Conservation (phyloP, 2,888 invertebrate species). For the Apomyelois bistriatella region DNA sequence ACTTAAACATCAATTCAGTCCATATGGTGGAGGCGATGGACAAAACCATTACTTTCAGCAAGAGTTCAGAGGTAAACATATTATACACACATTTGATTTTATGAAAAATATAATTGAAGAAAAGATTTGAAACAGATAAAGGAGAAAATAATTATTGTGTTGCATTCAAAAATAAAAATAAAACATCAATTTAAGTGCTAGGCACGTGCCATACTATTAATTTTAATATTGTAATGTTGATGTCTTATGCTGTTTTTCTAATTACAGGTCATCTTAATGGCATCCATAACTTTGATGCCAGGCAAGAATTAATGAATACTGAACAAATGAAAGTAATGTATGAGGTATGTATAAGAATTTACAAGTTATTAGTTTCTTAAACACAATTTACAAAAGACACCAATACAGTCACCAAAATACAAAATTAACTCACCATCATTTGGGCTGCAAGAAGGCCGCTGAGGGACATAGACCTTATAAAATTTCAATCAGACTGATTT, state of each 20-base stretch:
- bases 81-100: not conserved
- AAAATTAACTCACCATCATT: no score
- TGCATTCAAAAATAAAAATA: no score
- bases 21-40: slow-evolving; percentile 70
- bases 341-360: slow-evolving; percentile 45
- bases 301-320: slow-evolving; percentile 63
- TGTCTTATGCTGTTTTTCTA: not conserved
- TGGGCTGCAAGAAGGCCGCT: no score
- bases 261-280: slow-evolving; percentile 61
- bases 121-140: no score
- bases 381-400: no score
- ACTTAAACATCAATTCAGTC: slow-evolving; percentile 50
- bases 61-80: slow-evolving; percentile 52
- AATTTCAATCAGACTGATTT: no score
- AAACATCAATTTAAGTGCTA: no score
- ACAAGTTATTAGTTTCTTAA: not conserved
- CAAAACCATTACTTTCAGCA: slow-evolving; percentile 63
- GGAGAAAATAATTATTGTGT: no score
- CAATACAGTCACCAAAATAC: no score
- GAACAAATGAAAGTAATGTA: slow-evolving; percentile 68
- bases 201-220: no score
- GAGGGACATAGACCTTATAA: no score
- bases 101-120: no score
- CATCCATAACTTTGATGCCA: slow-evolving; percentile 55
- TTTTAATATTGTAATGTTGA: not conserved